A percentile compares a stretch with the other conserved stretches of the same genome.
These are phyloP conservation scores for Megaceryle torquata DNA, from an alignment of 2,113 vertebrate species.

Conservation along the genomic window DNA sequence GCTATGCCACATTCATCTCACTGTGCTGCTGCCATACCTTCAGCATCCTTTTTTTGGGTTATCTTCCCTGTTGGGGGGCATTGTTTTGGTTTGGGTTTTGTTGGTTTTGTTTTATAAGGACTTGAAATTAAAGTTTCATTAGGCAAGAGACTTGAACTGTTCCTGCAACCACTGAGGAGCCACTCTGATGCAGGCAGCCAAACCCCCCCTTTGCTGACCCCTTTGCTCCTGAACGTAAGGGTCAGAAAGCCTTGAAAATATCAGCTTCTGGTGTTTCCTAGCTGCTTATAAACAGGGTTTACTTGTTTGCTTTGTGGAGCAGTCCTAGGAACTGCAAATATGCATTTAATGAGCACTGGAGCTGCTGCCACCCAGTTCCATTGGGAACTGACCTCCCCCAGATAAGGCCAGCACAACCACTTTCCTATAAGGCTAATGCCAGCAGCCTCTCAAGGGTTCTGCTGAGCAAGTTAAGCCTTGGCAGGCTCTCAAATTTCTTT, in stretches of 20 bases:
- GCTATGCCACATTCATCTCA: background rate
- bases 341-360: background rate
- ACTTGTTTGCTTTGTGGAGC: background rate
- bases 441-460: background rate
- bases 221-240: background rate
- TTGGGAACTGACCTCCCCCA: background rate
- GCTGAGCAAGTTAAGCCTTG: background rate
- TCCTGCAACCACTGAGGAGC: background rate
- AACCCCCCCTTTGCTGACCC: background rate
- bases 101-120: background rate
- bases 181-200: background rate
- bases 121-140: background rate
- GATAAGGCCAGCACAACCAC: background rate
- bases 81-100: background rate
- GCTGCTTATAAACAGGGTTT: background rate
- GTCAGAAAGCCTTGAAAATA: background rate
- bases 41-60: background rate
- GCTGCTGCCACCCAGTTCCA: background rate
- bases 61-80: background rate
- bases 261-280: background rate
- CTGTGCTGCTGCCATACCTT: background rate
- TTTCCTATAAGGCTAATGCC: background rate
- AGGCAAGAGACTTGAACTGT: background rate
- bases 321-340: background rate
- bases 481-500: background rate